phyloP scores from a whole-genome alignment of 2,113 vertebrate genomes.

The Empidonax alnorum region DNA sequence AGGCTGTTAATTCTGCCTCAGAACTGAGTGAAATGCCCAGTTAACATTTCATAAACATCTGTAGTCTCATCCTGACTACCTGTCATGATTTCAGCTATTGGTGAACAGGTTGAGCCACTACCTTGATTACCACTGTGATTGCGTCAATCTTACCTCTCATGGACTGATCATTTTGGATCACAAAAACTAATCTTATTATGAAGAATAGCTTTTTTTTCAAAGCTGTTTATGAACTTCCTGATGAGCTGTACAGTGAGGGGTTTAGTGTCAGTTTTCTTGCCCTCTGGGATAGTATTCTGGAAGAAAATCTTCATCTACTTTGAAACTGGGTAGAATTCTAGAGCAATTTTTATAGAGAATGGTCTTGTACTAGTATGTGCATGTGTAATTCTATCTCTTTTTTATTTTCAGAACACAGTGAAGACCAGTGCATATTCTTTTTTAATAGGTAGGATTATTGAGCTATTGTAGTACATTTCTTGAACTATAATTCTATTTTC shows the following conservation, averaged over 20 bases:
- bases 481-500: not conserved
- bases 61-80: not conserved
- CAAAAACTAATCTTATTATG: not conserved
- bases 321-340: not conserved
- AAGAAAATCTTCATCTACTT: not conserved
- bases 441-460: not conserved
- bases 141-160: not conserved
- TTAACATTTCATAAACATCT: constrained; percentile 41
- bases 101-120: not conserved
- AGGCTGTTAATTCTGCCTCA: constrained; percentile 43
- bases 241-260: not conserved
- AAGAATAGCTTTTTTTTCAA: not conserved
- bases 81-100: not conserved
- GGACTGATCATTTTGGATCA: not conserved
- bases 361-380: not conserved
- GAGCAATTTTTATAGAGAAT: not conserved
- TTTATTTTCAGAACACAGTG: not conserved
- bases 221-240: not conserved
- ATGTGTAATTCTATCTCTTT: not conserved
- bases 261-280: not conserved
- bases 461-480: not conserved
- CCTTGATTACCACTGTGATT: not conserved
- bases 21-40: not conserved
- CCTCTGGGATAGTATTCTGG: not conserved
- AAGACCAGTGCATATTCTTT: not conserved